phyloP scores from a whole-genome alignment of 2,797 vertebrate species.

The Arrhamphus sclerolepis region DNA sequence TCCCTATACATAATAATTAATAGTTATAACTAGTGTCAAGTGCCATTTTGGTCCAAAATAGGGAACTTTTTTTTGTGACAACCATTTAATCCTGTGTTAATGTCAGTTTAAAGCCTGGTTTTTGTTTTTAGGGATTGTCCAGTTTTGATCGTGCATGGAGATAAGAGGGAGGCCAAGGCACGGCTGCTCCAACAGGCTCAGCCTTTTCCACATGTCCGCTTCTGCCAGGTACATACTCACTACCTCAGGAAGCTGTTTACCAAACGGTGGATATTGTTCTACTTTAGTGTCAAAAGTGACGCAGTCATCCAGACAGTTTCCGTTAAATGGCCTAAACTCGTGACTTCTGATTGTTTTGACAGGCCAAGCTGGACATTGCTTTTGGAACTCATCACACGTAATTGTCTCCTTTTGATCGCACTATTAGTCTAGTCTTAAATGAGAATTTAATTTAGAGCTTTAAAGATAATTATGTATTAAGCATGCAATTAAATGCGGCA shows the following conservation, averaged over 20 bases:
- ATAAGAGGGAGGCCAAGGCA: slow-evolving; percentile 94
- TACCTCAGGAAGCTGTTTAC: not conserved
- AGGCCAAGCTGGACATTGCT: slow-evolving; percentile 97
- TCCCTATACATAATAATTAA: not conserved
- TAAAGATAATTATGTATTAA: not conserved
- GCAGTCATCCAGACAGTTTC: no score
- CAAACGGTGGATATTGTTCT: not conserved
- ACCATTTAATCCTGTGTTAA: not conserved
- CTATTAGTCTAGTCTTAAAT: not conserved
- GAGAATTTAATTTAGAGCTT: not conserved
- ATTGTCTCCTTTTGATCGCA: slow-evolving; percentile 63
- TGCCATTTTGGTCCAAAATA: not conserved
- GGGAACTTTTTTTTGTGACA: not conserved
- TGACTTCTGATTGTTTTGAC: slow-evolving; percentile 4
- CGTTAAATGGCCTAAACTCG: no score
- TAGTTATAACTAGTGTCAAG: not conserved
- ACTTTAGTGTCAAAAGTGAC: no score
- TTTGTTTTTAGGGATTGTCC: slow-evolving; percentile 84
- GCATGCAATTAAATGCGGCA: not conserved
- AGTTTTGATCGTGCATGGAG: slow-evolving; percentile 91
- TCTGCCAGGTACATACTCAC: slow-evolving; percentile 89
- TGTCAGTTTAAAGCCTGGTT: not conserved
- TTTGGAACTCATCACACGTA: slow-evolving; percentile 99
- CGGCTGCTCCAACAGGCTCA: slow-evolving; percentile 87
- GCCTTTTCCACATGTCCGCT: slow-evolving; percentile 87